Percentiles rank a stretch among this genome's conserved stretches.
Conservation (phyloP, 2,797 vertebrate genomes). For the Oreochromis grahami region DNA sequence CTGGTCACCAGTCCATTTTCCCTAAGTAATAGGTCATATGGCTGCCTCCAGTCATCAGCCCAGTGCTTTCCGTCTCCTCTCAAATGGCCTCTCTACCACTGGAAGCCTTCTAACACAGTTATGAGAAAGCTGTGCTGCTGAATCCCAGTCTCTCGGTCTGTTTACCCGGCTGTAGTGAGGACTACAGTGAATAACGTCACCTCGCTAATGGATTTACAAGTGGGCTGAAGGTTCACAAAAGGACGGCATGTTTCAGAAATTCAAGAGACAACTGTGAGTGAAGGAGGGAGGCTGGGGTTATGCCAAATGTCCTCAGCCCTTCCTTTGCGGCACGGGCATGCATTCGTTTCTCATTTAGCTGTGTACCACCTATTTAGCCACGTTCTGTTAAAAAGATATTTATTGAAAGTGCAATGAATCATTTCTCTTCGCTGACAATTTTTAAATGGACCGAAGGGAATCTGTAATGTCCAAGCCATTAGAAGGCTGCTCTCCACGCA, state of each 20-base stretch:
- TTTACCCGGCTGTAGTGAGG: slow-evolving; percentile 45
- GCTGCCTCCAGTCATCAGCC: slow-evolving; percentile 62
- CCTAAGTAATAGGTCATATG: slow-evolving; percentile 71
- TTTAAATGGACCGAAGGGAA: slow-evolving; percentile 1
- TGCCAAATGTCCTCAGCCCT: slow-evolving; percentile 15
- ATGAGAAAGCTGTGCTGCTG: slow-evolving; percentile 36
- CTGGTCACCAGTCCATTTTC: slow-evolving; percentile 74
- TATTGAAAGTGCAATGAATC: slow-evolving; percentile 16
- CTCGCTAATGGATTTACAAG: slow-evolving; percentile 65
- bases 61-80: slow-evolving; percentile 42
- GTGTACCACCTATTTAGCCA: neutral
- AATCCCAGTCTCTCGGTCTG: slow-evolving; percentile 28
- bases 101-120: slow-evolving; percentile 37
- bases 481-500: neutral
- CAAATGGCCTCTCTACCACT: slow-evolving; percentile 49
- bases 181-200: slow-evolving; percentile 45
- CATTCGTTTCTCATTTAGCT: slow-evolving; percentile 25
- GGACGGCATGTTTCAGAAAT: slow-evolving; percentile 41
- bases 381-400: neutral
- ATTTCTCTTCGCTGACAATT: slow-evolving; percentile 23
- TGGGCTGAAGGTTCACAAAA: slow-evolving; percentile 54
- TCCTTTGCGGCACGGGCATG: neutral
- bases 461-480: slow-evolving; percentile 7
- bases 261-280: slow-evolving; percentile 27
- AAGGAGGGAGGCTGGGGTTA: slow-evolving; percentile 18